These are phyloP conservation scores for Lamprotornis superbus DNA, from an alignment of 2,113 vertebrate species.

Conservation along the genomic window DNA sequence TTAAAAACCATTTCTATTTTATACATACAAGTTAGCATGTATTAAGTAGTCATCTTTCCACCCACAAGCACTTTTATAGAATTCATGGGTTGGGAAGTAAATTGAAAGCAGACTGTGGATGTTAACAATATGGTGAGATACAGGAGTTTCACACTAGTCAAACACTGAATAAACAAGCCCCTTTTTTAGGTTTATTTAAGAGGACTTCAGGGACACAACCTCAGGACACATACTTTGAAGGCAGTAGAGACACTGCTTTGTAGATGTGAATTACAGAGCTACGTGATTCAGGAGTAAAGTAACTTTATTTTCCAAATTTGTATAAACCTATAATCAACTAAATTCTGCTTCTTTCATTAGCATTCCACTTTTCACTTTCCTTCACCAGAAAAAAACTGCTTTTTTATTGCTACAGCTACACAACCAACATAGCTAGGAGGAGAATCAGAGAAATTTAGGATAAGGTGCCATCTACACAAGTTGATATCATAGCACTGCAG, in stretches of 20 bases:
- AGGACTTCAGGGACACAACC: background rate
- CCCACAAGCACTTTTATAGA: slow-evolving; percentile 25
- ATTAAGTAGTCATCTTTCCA: slow-evolving; percentile 23
- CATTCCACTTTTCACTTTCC: background rate
- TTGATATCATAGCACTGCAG: background rate
- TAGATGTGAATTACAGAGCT: background rate
- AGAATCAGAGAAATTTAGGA: background rate
- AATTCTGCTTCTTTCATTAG: background rate
- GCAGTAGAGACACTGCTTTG: background rate
- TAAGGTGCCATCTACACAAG: background rate
- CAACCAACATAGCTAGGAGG: background rate
- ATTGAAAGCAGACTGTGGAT: slow-evolving; percentile 35
- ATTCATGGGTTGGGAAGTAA: slow-evolving; percentile 15
- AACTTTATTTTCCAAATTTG: background rate
- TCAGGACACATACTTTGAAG: background rate
- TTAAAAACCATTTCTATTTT: slow-evolving; percentile 2
- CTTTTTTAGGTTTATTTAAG: background rate
- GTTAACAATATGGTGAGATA: slow-evolving; percentile 28
- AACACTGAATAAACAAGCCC: background rate
- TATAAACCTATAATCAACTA: background rate
- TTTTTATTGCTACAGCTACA: background rate
- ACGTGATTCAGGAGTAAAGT: background rate
- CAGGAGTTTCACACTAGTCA: background rate
- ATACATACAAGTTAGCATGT: background rate
- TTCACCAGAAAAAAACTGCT: background rate